Percentiles rank a stretch among this genome's conserved stretches.
Conservation (phyloP, 2,888 invertebrate species). For the Callinectes sapidus region DNA sequence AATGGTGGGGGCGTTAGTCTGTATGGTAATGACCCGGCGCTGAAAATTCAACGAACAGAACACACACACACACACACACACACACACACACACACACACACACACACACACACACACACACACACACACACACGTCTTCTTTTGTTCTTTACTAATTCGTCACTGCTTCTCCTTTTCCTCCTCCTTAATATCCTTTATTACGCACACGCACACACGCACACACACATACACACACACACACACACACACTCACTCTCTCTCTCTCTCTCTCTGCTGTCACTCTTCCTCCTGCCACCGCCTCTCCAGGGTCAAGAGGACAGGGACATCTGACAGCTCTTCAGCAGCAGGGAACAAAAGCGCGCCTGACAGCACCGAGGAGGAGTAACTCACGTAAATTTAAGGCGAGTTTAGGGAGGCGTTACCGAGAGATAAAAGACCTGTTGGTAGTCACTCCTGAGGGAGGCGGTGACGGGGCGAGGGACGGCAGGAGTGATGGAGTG, state of each 20-base stretch:
- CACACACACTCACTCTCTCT: too few species aligned
- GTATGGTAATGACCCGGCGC: neutral
- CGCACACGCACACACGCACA: too few species aligned
- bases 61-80: slow-evolving; percentile 6
- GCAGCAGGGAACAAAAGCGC: neutral
- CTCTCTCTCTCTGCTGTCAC: neutral
- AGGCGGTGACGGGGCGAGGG: slow-evolving; percentile 6
- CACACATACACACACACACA: too few species aligned
- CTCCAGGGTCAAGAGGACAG: neutral
- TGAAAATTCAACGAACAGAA: neutral
- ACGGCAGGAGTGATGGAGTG: neutral
- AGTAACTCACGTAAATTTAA: slow-evolving; percentile 20
- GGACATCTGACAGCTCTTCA: neutral
- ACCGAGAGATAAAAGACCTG: slow-evolving; percentile 6
- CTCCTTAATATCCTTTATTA: neutral
- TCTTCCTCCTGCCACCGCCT: neutral
- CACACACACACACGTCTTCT: neutral
- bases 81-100: slow-evolving; percentile 29
- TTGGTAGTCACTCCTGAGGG: neutral
- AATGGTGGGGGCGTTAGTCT: slow-evolving; percentile 21
- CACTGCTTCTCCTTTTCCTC: neutral
- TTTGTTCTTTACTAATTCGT: neutral
- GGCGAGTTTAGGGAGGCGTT: slow-evolving; percentile 14
- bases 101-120: slow-evolving; percentile 39
- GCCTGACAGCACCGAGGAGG: neutral